Evolutionary conservation across 2,888 invertebrate genomes (phyloP), one percentile per base, ranked within the genome.

Genomic region (Eucera pruinosa): DNA sequence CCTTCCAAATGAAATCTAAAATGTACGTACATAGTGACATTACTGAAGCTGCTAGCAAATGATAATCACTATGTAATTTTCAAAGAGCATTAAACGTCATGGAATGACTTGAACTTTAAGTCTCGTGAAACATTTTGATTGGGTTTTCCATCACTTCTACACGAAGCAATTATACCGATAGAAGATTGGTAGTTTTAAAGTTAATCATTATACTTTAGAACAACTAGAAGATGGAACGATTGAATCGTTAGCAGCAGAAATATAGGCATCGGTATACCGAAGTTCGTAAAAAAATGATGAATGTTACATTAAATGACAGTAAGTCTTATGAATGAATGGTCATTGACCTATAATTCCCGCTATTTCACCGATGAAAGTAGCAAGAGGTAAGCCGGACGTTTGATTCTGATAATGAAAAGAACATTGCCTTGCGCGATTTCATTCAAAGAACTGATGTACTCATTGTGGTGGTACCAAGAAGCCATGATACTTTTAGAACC

Each of bases 271-370:
- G 54, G 11, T 23, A 25, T 18, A 1, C 20, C 1, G 3, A 33
- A 20, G 18, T 13, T 20, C 15, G 15, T 52, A 5, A n/a, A 52
- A 54, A 3, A 54, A 41, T 7, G 50, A 52, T 45, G 47, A 61
- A 11, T 9, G 36, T 9, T 36, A 11, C 9, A 1, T 11, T 11
- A 11, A 41, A 15, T 11, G 41, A 41, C 41, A 15, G 41, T 4
- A n/a, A 41, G 15, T 15, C 41, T 41, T 13, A 64, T 58, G 68
- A 54, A 25, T 25, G 20, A 20, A 36, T 9, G 71, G 80, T 33
- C 76, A 45, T 69, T 73, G 64, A 81, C 72, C 69, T 58, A 61
- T 2, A 64, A 64, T 66, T 69, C 47, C 60, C 58, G 80, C 72
- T 72, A 76, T 60, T 72, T 69, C 58, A 45, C n/a, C 18, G 47